phyloP scores from a whole-genome alignment of 2,113 vertebrate species.

The Gallinago jamesoni region DNA sequence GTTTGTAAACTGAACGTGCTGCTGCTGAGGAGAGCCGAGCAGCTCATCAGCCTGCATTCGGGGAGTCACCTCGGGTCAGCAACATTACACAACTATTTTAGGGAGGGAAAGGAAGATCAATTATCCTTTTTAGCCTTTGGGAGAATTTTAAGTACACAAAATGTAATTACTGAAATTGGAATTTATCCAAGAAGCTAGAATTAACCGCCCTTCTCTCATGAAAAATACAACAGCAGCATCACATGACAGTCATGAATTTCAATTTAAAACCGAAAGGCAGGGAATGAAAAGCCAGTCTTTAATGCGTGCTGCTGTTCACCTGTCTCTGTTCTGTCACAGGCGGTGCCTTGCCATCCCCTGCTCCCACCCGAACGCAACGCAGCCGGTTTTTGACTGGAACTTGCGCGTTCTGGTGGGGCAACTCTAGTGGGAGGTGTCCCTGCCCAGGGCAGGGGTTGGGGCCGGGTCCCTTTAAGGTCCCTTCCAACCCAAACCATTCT shows the following conservation, averaged over 20 bases:
- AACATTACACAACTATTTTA: neutral
- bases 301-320: neutral
- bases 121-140: neutral
- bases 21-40: neutral
- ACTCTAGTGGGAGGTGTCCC: too few species aligned
- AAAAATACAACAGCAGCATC: neutral
- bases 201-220: neutral
- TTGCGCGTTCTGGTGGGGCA: neutral
- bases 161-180: neutral
- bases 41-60: neutral
- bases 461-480: too few species aligned
- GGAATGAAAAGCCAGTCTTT: neutral
- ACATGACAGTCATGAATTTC: neutral
- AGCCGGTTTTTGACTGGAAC: neutral
- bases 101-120: neutral
- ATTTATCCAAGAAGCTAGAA: neutral
- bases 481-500: too few species aligned
- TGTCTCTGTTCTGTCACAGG: accelerated
- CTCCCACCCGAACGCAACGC: neutral
- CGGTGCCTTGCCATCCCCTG: neutral
- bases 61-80: neutral
- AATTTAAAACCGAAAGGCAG: neutral
- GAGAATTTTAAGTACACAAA: neutral
- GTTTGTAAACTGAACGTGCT: neutral
- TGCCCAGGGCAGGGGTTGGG: too few species aligned